These are phyloP conservation scores for Halcyon badia DNA, from an alignment of 2,797 vertebrate species.

Conservation along the genomic window DNA sequence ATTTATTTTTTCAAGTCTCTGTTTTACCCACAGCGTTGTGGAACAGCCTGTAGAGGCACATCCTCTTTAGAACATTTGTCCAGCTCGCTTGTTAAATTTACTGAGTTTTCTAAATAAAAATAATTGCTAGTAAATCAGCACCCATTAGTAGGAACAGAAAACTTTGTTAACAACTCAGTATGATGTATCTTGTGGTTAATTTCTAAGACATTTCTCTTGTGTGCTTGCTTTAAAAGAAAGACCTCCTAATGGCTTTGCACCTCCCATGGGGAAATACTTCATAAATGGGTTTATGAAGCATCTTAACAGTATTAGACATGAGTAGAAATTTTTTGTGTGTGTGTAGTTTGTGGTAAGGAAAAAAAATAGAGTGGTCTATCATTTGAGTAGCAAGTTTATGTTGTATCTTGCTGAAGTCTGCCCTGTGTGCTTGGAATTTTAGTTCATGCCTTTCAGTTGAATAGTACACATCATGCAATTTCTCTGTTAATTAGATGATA, in stretches of 20 bases:
- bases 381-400: background rate
- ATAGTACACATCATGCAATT: background rate
- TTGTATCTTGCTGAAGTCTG: background rate
- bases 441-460: background rate
- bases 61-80: background rate
- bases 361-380: accelerated
- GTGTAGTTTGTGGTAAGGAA: background rate
- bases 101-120: background rate
- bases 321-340: background rate
- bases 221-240: background rate
- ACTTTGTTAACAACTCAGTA: background rate
- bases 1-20: background rate
- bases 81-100: background rate
- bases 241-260: background rate
- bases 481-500: background rate
- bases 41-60: background rate
- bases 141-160: background rate
- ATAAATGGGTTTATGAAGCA: background rate
- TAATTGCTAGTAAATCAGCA: background rate
- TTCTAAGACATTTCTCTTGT: background rate
- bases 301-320: background rate
- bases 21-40: background rate
- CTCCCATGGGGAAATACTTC: background rate
- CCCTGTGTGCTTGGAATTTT: background rate
- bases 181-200: background rate